These are phyloP conservation scores for Melinaea marsaeus DNA, from an alignment of 2,888 invertebrate genomes.

Conservation along the genomic window DNA sequence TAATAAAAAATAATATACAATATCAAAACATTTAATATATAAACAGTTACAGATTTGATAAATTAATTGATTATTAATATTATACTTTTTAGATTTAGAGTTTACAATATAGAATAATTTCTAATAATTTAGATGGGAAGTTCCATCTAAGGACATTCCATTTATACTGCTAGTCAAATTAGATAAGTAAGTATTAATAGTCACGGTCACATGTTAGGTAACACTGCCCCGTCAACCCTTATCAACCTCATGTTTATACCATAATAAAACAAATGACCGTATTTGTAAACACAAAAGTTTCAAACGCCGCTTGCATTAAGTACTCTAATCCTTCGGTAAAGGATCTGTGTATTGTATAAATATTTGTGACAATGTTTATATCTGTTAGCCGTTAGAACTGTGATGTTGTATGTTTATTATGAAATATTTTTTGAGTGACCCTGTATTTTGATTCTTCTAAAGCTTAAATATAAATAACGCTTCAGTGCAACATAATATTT, in stretches of 20 bases:
- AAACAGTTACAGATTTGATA: too few species aligned
- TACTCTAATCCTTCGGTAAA: neutral
- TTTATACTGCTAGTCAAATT: neutral
- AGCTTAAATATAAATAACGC: too few species aligned
- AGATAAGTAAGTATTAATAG: neutral
- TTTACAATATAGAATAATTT: too few species aligned
- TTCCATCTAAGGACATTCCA: too few species aligned
- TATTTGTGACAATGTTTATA: neutral
- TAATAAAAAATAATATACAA: too few species aligned
- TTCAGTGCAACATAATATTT: too few species aligned
- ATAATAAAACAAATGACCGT: neutral
- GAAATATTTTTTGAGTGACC: neutral
- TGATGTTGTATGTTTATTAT: neutral
- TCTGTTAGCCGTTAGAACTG: neutral
- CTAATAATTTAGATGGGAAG: too few species aligned
- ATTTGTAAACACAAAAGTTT: constrained; percentile 1
- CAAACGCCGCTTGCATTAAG: neutral
- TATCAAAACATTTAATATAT: too few species aligned
- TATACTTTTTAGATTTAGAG: too few species aligned
- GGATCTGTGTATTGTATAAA: neutral
- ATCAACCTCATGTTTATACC: neutral
- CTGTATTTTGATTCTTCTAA: too few species aligned
- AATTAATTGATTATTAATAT: too few species aligned
- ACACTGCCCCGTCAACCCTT: constrained; percentile 3
- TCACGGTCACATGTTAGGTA: neutral